Percentiles rank a stretch among this genome's conserved stretches.
phyloP scores from a whole-genome alignment of 2,888 invertebrate species.

The Lasioglossum figueresi region DNA sequence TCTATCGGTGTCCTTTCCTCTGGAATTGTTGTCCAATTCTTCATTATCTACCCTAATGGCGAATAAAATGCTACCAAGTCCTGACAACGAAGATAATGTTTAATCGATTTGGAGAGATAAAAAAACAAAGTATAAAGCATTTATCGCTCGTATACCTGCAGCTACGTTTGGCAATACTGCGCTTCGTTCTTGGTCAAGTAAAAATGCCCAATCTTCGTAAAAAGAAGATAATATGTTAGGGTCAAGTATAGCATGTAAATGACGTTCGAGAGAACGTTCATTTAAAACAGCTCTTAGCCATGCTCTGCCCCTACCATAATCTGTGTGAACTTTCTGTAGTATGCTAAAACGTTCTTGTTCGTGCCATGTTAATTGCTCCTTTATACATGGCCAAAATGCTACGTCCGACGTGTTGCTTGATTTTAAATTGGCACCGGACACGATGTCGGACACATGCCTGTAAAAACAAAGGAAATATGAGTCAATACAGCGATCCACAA shows the following conservation, averaged over 20 bases:
- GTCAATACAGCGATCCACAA: neutral
- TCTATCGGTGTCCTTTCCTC: slow-evolving; percentile 83
- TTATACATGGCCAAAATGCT: slow-evolving; percentile 92
- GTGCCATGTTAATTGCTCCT: slow-evolving; percentile 92
- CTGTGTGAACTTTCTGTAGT: slow-evolving; percentile 88
- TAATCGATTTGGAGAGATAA: slow-evolving; percentile 16
- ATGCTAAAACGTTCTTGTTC: slow-evolving; percentile 94
- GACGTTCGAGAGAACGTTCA: slow-evolving; percentile 93
- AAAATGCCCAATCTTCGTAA: slow-evolving; percentile 94
- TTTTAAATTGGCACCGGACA: slow-evolving; percentile 85
- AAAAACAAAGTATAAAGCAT: slow-evolving; percentile 10
- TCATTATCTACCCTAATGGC: slow-evolving; percentile 95
- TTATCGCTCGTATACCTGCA: slow-evolving; percentile 87
- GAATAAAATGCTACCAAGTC: slow-evolving; percentile 95
- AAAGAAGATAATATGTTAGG: slow-evolving; percentile 79
- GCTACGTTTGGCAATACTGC: slow-evolving; percentile 93
- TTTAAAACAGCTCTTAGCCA: slow-evolving; percentile 96
- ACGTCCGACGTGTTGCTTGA: slow-evolving; percentile 82
- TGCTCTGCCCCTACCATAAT: slow-evolving; percentile 93
- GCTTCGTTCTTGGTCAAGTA: slow-evolving; percentile 91
- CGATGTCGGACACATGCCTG: slow-evolving; percentile 90
- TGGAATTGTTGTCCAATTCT: slow-evolving; percentile 88
- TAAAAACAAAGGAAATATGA: slow-evolving; percentile 63
- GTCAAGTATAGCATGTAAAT: slow-evolving; percentile 81
- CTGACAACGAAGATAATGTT: slow-evolving; percentile 82